A percentile compares a stretch with the other conserved stretches of the same genome.
Evolutionary conservation across 1,140 invertebrate species (phyloP).

Genomic region (Euglossa dilemma): DNA sequence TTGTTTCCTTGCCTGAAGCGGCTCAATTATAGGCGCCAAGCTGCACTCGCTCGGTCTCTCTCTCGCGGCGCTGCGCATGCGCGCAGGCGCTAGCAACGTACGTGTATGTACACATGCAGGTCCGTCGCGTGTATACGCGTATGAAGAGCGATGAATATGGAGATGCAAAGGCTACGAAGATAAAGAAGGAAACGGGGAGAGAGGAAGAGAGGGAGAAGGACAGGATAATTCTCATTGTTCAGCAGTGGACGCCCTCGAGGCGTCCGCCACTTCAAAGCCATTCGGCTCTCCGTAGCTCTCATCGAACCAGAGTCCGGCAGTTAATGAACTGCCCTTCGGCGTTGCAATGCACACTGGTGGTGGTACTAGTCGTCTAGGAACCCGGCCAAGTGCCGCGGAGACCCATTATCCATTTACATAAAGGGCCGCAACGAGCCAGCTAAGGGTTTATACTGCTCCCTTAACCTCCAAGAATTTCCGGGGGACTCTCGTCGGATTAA

Average conservation of each 20-base stretch:
- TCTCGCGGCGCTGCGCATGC: too few species aligned
- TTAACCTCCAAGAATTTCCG: conserved; percentile 28
- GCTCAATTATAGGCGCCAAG: conserved; percentile 54
- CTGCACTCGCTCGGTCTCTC: too few species aligned
- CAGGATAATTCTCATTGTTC: conserved; percentile 70
- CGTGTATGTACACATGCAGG: too few species aligned
- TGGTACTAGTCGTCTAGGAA: conserved; percentile 52
- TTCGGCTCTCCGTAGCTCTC: conserved; percentile 57
- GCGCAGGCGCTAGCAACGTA: neutral
- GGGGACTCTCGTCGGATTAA: conserved; percentile 15
- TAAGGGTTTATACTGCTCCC: conserved; percentile 52
- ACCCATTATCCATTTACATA: conserved; percentile 70
- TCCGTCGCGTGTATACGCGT: too few species aligned
- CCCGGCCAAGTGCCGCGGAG: conserved; percentile 43
- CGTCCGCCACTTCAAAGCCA: conserved; percentile 68
- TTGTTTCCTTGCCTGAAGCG: conserved; percentile 60
- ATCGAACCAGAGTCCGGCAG: conserved; percentile 69
- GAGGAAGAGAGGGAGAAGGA: conserved; percentile 41
- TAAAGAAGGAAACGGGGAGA: neutral
- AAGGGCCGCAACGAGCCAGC: conserved; percentile 43
- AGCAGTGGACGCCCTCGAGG: conserved; percentile 59
- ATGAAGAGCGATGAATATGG: conserved; percentile 44
- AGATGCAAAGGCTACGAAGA: conserved; percentile 36
- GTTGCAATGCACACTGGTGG: conserved; percentile 42
- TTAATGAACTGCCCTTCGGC: conserved; percentile 74